Evolutionary conservation across 2,113 vertebrate species (phyloP).

Genomic region (Grantiella picta): DNA sequence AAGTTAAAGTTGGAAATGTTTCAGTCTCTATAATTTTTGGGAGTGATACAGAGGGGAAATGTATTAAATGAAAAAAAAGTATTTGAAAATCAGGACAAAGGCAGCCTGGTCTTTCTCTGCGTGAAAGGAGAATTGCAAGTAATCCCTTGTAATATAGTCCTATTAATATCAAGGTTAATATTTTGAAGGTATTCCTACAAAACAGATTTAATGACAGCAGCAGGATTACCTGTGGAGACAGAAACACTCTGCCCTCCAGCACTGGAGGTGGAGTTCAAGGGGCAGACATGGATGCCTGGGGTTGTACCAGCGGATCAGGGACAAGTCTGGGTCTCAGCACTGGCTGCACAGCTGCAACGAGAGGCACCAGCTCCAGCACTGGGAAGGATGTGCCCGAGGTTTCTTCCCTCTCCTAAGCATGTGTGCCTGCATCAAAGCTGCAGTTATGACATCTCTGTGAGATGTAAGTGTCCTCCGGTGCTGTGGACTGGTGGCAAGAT

Average conservation of each 20-base stretch:
- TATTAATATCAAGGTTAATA: no score
- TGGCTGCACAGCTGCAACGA: accelerated
- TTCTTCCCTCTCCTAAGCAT: background rate
- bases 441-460: background rate
- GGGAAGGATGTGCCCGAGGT: accelerated
- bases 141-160: background rate
- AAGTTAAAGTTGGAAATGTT: background rate
- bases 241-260: accelerated
- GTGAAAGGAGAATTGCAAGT: background rate
- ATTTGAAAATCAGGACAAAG: background rate
- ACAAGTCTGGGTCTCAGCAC: background rate
- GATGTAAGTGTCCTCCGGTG: no score
- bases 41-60: background rate
- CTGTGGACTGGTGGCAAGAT: background rate
- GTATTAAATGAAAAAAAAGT: background rate
- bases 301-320: accelerated
- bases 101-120: background rate
- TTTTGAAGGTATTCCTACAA: background rate
- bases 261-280: background rate
- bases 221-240: background rate
- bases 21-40: background rate
- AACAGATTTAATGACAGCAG: background rate
- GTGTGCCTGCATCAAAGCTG: background rate
- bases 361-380: background rate
- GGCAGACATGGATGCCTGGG: background rate